These are phyloP conservation scores for Rhineura floridana DNA, from an alignment of 2,113 vertebrate genomes.

Conservation along the genomic window DNA sequence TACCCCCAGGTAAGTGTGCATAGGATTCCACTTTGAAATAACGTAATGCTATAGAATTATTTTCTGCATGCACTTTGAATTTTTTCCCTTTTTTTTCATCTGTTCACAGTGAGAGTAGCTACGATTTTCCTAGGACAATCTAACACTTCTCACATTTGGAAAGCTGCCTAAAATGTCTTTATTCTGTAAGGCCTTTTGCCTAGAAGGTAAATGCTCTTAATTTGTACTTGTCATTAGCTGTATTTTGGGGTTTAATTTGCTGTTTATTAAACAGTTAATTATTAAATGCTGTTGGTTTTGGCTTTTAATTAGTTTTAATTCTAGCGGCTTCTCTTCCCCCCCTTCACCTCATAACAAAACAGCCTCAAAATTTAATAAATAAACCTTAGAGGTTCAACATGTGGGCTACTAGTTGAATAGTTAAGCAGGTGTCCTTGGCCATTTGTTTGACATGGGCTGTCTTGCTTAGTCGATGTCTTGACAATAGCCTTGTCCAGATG, in stretches of 20 bases:
- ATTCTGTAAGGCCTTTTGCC: neutral
- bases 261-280: neutral
- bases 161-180: neutral
- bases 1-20: neutral
- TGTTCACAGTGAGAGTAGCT: neutral
- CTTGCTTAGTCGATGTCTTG: too few species aligned
- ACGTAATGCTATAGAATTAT: neutral
- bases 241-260: neutral
- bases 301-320: too few species aligned
- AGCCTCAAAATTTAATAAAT: neutral
- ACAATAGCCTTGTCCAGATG: too few species aligned
- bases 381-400: neutral
- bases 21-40: neutral
- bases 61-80: neutral
- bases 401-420: neutral
- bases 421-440: neutral
- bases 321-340: neutral
- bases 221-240: neutral
- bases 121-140: neutral
- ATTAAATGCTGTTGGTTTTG: too few species aligned
- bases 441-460: too few species aligned
- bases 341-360: neutral
- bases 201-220: neutral
- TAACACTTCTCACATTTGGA: neutral
- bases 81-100: too few species aligned